Evolutionary conservation across 2,113 vertebrate species (phyloP), one percentile per base, ranked within the genome.

Genomic region (Myrmophylax atrothorax): DNA sequence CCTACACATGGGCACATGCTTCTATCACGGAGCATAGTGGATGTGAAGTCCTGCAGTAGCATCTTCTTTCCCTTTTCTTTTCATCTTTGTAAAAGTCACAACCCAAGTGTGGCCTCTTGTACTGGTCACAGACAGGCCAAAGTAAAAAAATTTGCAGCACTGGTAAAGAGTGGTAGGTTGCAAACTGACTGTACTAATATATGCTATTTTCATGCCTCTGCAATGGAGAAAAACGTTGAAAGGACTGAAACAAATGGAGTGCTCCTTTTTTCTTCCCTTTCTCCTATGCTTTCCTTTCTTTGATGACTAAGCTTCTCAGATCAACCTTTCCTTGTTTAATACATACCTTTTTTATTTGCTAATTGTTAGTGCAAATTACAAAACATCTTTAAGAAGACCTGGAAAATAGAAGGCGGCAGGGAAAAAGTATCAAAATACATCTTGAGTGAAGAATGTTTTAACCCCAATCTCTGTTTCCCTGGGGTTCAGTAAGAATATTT

Each of bases 1-100:
- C n/a, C 33, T 40, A 22, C 33, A 46, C 22, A 9, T 14, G 12
- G 10, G 3, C 29, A 29, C 0, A 0, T 55, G 24, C 10, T 40
- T 64, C 49, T 78, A 9, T 29, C 59, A n/a, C 0, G 1, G 17
- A 64, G 12, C 14, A 24, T 64, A 38, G 14, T 37, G 1, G 1
- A 8, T 23, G 20, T 20, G 35, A 67, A 62, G 22, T 72, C 35
- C 20, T 55, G 33, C 22, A 56, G 24, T 33, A 60, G 15, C 20
- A 18, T 77, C 49, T 66, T 31, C 29, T 58, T 62, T n/a, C 7
- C 6, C 7, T 37, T 55, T 37, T 8, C 37, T 25, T 16, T 75
- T 52, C 18, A n/a, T 18, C 26, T 70, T 60, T 77, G 18, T 31
- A 24, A 14, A 60, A 67, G 26, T 53, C 17, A 25, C 19, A 14